Percentiles rank a stretch among this genome's conserved stretches.
Evolutionary conservation across 2,888 invertebrate species (phyloP).

Genomic region (Drosophila phalerata): DNA sequence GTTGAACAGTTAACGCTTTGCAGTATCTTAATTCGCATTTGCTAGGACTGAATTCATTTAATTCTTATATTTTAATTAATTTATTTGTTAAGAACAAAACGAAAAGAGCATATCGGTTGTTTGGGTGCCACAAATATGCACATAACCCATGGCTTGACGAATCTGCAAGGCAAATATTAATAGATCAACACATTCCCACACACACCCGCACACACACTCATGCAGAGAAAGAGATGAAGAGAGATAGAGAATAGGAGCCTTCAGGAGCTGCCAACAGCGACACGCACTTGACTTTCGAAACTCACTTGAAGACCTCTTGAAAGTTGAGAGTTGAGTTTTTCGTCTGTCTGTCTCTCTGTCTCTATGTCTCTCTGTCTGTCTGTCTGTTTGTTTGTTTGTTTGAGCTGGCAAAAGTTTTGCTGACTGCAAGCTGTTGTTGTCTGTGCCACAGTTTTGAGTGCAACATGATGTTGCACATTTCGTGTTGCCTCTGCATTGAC

Average conservation of each 20-base stretch:
- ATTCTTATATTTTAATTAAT: constrained; percentile 6
- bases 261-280: constrained; percentile 67
- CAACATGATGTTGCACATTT: constrained; percentile 69
- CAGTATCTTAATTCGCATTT: too few species aligned
- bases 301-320: constrained; percentile 75
- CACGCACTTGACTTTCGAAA: constrained; percentile 80
- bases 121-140: constrained; percentile 33
- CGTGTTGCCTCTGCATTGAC: constrained; percentile 26
- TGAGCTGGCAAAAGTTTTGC: constrained; percentile 59
- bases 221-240: not conserved
- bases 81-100: not conserved
- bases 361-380: constrained; percentile 9
- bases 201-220: constrained; percentile 3
- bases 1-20: not conserved
- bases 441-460: constrained; percentile 39
- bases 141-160: constrained; percentile 42
- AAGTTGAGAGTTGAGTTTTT: constrained; percentile 47
- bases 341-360: constrained; percentile 18
- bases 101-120: constrained; percentile 25
- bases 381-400: constrained; percentile 55
- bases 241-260: constrained; percentile 35
- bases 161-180: constrained; percentile 77
- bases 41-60: not conserved
- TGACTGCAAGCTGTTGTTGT: constrained; percentile 37
- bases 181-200: constrained; percentile 59